A percentile compares a stretch with the other conserved stretches of the same genome.
Evolutionary conservation across 2,888 invertebrate species (phyloP).

Genomic region (Pachliopta kotzebuea): DNA sequence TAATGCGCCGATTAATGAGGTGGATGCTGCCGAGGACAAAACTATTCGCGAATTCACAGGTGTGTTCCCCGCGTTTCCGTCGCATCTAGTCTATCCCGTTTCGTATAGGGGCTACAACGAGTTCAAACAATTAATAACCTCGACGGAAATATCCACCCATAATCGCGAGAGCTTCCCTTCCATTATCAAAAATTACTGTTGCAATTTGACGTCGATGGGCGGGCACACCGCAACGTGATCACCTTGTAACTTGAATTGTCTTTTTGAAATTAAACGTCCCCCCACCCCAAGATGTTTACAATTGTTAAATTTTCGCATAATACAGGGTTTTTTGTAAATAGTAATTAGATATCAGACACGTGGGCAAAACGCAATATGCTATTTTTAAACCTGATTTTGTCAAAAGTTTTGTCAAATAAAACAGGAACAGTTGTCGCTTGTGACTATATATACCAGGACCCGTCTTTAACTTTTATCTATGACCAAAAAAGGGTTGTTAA

Average conservation of each 20-base stretch:
- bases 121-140: slow-evolving; percentile 60
- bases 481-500: too few relatives aligned
- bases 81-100: slow-evolving; percentile 59
- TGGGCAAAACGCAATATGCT: slow-evolving; percentile 52
- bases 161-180: slow-evolving; percentile 60
- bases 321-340: slow-evolving; percentile 56
- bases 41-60: slow-evolving; percentile 63
- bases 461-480: too few relatives aligned
- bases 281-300: slow-evolving; percentile 49
- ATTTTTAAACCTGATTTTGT: slow-evolving; percentile 38
- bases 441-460: too few relatives aligned
- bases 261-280: slow-evolving; percentile 70
- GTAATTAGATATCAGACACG: slow-evolving; percentile 70
- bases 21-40: slow-evolving; percentile 49
- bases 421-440: background rate
- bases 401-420: background rate
- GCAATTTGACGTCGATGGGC: slow-evolving; percentile 68
- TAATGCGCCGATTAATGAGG: slow-evolving; percentile 58
- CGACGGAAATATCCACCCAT: slow-evolving; percentile 73
- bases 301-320: slow-evolving; percentile 49
- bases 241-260: slow-evolving; percentile 62
- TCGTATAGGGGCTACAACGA: slow-evolving; percentile 45
- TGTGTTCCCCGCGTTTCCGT: slow-evolving; percentile 51
- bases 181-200: slow-evolving; percentile 74
- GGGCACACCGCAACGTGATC: slow-evolving; percentile 55